Evolutionary conservation across 1,140 invertebrate genomes (phyloP), one percentile per base, ranked within the genome.

Genomic region (Musca domestica): DNA sequence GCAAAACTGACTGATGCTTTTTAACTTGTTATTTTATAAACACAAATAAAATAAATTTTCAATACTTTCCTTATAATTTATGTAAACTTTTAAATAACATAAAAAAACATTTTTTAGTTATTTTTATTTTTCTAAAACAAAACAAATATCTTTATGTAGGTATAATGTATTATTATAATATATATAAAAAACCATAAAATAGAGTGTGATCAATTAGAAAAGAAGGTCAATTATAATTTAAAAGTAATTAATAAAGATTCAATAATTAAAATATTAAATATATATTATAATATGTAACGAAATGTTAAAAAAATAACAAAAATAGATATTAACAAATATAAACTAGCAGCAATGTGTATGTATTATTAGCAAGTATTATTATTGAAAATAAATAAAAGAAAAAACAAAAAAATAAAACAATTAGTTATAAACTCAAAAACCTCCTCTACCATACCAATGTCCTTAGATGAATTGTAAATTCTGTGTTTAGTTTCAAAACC

Each of bases 161-260:
- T 56, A 27, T 27, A 27, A 41, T 20, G 25, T 22, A 56, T 54
- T 17, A 58, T 17, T 25, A 63, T 9, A 25, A 30, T 48, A 61
- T 20, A 67, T 27, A 25, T 15, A n/a, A n/a, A n/a, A n/a, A n/a
- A n/a, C n/a, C n/a, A 64, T 14, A 58, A 64, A 49, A 63, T 74
- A 76, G 74, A 76, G 77, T 79, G 77, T 80, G 77, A 80, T 80
- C 80, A 65, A 22, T 48, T 65, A 80, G 77, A 71, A 80, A 80
- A 76, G 77, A 80, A 80, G 77, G 77, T 80, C 77, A 80, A 80
- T 80, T 80, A 80, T 41, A 41, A 61, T 7, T 34, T 41, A 61
- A 41, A 30, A 61, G 41, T 20, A 61, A 61, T 34, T 74, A 64
- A 72, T 73, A 66, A 69, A 67, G 69, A 67, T 52, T 66, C 66